Evolutionary conservation across 2,797 vertebrate genomes (phyloP), one percentile per base, ranked within the genome.

Genomic region (Gorsachius magnificus): DNA sequence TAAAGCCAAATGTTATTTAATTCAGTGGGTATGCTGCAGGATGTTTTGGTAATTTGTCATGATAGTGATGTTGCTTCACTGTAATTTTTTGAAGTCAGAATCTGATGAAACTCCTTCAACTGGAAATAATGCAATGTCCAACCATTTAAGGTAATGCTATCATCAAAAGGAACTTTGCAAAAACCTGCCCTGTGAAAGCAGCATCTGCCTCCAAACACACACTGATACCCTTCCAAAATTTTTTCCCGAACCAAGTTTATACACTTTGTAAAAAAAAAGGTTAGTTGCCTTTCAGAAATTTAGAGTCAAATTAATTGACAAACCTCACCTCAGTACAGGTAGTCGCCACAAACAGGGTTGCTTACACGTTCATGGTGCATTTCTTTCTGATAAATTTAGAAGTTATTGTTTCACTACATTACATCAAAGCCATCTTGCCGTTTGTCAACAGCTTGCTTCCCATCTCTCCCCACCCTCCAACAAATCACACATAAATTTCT

Each of bases 401-500:
- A 65, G 68, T 66, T 76, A 85, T 16, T 64, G n/a, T 88, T 90
- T 77, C 48, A 83, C 54, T 71, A 17, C n/a, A 60, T 10, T 35
- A 79, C 45, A 93, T 82, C 51, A 89, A 95, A 93, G 60, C 24
- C 24, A 89, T 45, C 74, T 74, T 82, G 46, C 38, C 43, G n/a
- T 85, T 94, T 88, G 79, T 72, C 79, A 86, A 81, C 48, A 80
- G n/a, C 41, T 83, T 94, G 82, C 25, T 91, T 95, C 45, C 48
- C 33, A 70, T 87, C 45, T 85, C 84, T 83, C 57, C 76, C 68
- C 7, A 1, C 41, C 29, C 61, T 88, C 65, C 54, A 93, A 75
- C n/a, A 89, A 90, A 93, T 61, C 46, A 90, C 66, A 92, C 11
- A n/a, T 35, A 93, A 46, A 26, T 43, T 76, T 92, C 51, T 87